Evolutionary conservation across 2,113 vertebrate genomes (phyloP), one percentile per base, ranked within the genome.

Genomic region (Marcusenius ussheri): DNA sequence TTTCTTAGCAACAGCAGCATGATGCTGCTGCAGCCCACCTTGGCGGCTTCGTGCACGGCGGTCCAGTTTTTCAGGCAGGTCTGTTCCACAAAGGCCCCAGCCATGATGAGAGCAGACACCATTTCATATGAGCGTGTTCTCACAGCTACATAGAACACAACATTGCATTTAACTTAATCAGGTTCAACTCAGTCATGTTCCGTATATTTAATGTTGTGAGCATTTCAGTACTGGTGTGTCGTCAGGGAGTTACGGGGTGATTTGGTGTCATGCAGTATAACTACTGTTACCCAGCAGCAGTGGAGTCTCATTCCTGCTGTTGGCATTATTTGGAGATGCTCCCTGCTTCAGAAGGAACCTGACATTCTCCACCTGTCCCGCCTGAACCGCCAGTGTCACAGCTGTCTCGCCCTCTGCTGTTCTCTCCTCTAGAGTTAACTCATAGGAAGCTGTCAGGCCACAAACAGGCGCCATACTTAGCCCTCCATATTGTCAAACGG

Each of bases 11-110:
- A 95, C 92, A 98, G 90, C 85, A 95, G 93, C 88, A 95, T 27
- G 70, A 97, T 92, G 31, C 97, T 96, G 88, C 91, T 93, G 42
- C 89, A 91, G 21, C 96, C 97, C 21, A 94, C 93, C 90, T 96
- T 96, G 27, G 96, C 97, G 2, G 96, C 97, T 93, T 98, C 97
- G 0, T 97, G 97, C 93, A 97, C 93, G 5, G 96, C 96, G 0
- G 96, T 97, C 97, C 97, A 97, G 24, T 90, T 93, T 91, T 95
- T 97, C 3, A 90, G 46, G 0, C 96, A 97, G 0, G 95, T 93
- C 90, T 97, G 96, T 89, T 97, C 95, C 85, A 97, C 94, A 88
- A 91, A 95, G 39, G 95, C 93, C 6, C 95, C 95, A 50, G 96
- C 91, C 91, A 94, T 94, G 56, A 98, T 94, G 91, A 98, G 93